Base-by-base conservation (phyloP, 2,888 invertebrate genomes). In the Myopa tessellatipennis region DNA sequence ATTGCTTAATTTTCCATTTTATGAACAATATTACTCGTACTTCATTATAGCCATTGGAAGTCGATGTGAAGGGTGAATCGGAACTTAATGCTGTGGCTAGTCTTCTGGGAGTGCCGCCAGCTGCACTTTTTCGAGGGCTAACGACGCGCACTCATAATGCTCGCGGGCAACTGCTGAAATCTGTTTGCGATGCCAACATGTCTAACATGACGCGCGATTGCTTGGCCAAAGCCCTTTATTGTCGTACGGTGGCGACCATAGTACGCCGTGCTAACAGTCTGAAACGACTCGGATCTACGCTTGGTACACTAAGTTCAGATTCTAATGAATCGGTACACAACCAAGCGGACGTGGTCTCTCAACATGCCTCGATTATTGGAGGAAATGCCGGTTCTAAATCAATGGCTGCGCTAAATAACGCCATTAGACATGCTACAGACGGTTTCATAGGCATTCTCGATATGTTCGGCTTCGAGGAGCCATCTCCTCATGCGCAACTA, bases 381-480 rank as follows among this genome's bases (percentile, higher is more conserved):
- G 92, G 93, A 79, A 92, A 93, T 79, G 94, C 95, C 18, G 96
- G 96, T 69, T 96, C 96, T 82, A 95, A 96, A 87, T 96, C 96
- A 34, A 96, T 97, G 96, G 95, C 96, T 14, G 96, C 95, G 5
- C 91, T 97, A 74, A 96, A 97, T 89, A 96, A 96, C 89, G 97
- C 97, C 1, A 96, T 97, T 77, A 91, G 96, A 69, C 96, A 96
- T 90, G 96, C 96, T 55, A 97, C 97, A 1, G 97, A 97, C 89
- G 97, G 97, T 12, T 97, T 97, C 90, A 97, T 98, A 82, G 97
- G 97, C 65, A 97, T 98, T 85, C 91, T 98, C 77, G 98, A 98
- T 89, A 97, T 98, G 97, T 98, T 98, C 90, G 98, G 98, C 6
- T 98, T 98, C 90, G 97, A 98, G 90, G 96, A 96, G 88, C 95